Evolutionary conservation across 2,113 vertebrate genomes (phyloP), one percentile per base, ranked within the genome.

Genomic region (Sceloporus undulatus): DNA sequence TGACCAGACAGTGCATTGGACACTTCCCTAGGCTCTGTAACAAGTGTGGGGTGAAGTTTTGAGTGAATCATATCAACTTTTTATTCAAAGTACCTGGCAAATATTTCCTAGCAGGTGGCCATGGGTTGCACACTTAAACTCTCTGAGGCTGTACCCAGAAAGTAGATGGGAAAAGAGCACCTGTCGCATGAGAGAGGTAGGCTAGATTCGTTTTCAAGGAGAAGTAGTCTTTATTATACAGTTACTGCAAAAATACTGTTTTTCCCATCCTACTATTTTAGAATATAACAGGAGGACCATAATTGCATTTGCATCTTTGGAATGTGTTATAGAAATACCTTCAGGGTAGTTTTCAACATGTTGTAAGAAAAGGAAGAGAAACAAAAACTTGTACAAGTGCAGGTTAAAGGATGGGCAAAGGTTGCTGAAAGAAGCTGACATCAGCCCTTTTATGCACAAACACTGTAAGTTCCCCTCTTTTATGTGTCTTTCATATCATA

Each of bases 381-480:
- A 82, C 56, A 52, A 88, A 66, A 83, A 79, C 70, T 73, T 66
- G 59, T 27, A 54, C 68, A 76, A 83, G 65, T 16, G 11, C 29
- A 56, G 62, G 81, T 62, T 68, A 68, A 76, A 23, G 59, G 73
- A 82, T 82, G 79, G 79, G 38, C 80, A 88, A 88, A 68, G 42
- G 82, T 83, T 88, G 73, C 87, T 77, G 87, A 88, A 76, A 73
- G 42, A 88, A 88, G 76, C 34, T 78, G 80, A 82, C 86, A 82
- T 82, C 27, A 75, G 77, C 40, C 76, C 80, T 76, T 87, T 88
- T 68, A 70, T 23, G 40, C 34, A 82, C 54, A 62, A 18, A n/a
- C 75, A 25, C 42, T 74, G 79, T 7, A 76, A 88, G 79, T 88
- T 88, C 81, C 80, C 84, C 48, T 77, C 56, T 56, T 83, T 66